These are phyloP conservation scores for Monochamus alternatus DNA, from an alignment of 2,888 invertebrate species.

Conservation along the genomic window DNA sequence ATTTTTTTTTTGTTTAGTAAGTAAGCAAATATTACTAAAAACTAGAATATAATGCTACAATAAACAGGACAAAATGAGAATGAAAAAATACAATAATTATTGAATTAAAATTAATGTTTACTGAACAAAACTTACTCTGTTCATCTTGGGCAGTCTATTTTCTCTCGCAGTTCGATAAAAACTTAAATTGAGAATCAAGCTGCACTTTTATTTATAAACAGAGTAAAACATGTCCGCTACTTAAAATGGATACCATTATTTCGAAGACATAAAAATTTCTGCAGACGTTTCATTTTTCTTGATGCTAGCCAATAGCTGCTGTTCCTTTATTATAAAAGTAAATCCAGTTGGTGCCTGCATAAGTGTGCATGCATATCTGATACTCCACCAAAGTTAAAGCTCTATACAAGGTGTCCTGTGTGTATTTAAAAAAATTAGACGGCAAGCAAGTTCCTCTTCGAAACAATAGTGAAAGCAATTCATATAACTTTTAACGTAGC, in stretches of 20 bases:
- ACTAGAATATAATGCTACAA: too few species aligned
- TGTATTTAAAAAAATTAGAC: neutral
- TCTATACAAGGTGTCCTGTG: neutral
- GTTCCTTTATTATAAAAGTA: slow-evolving; percentile 51
- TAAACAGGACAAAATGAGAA: too few species aligned
- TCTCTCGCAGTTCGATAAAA: slow-evolving; percentile 45
- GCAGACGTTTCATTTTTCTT: slow-evolving; percentile 51
- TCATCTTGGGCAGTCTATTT: slow-evolving; percentile 45
- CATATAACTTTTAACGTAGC: too few species aligned
- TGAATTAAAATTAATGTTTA: neutral
- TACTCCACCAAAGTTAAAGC: slow-evolving; percentile 45
- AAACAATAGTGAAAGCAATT: too few species aligned
- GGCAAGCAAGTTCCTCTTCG: too few species aligned
- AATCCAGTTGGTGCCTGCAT: slow-evolving; percentile 43
- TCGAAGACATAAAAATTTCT: slow-evolving; percentile 45
- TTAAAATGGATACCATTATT: slow-evolving; percentile 45
- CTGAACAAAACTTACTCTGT: slow-evolving; percentile 41
- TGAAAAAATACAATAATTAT: too few species aligned
- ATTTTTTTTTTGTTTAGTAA: too few species aligned
- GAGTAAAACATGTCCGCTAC: slow-evolving; percentile 42
- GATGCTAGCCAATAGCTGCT: slow-evolving; percentile 48
- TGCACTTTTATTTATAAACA: slow-evolving; percentile 45
- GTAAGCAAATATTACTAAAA: too few species aligned
- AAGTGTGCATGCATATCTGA: slow-evolving; percentile 28
- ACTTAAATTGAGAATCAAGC: slow-evolving; percentile 43